These are phyloP conservation scores for Lerema accius DNA, from an alignment of 1,140 invertebrate species.

Conservation along the genomic window DNA sequence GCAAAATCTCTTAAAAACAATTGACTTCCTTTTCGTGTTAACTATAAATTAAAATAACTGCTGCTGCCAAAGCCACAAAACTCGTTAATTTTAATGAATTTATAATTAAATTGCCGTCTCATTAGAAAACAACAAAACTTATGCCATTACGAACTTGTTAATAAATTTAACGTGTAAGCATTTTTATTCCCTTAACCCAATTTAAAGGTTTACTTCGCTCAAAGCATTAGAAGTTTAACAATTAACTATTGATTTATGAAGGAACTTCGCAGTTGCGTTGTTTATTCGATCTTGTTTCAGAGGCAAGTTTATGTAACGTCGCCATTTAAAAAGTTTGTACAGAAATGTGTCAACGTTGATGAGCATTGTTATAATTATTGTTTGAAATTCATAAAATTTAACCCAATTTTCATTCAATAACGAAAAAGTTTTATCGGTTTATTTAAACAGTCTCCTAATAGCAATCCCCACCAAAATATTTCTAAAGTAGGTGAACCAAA, in stretches of 20 bases:
- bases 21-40: too few relatives aligned
- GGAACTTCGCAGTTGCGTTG: constrained; percentile 25
- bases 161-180: constrained; percentile 21
- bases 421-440: too few relatives aligned
- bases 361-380: too few relatives aligned
- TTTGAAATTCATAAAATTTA: too few relatives aligned
- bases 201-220: constrained; percentile 30
- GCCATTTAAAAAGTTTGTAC: too few relatives aligned
- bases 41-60: constrained; percentile 2
- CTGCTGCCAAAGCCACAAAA: not conserved
- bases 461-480: too few relatives aligned
- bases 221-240: constrained; percentile 27
- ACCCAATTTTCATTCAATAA: too few relatives aligned
- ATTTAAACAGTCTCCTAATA: too few relatives aligned
- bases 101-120: constrained; percentile 7
- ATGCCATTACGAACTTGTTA: constrained; percentile 19
- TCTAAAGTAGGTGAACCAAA: too few relatives aligned
- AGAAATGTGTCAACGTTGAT: too few relatives aligned
- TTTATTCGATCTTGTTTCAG: constrained; percentile 26
- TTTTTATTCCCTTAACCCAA: constrained; percentile 26
- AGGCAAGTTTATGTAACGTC: constrained; percentile 22
- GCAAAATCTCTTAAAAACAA: too few relatives aligned
- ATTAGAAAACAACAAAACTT: constrained; percentile 5
- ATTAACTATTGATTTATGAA: constrained; percentile 32
- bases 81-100: not conserved